Base-by-base conservation (phyloP, 2,888 invertebrate genomes). In the Andrena bicolor region DNA sequence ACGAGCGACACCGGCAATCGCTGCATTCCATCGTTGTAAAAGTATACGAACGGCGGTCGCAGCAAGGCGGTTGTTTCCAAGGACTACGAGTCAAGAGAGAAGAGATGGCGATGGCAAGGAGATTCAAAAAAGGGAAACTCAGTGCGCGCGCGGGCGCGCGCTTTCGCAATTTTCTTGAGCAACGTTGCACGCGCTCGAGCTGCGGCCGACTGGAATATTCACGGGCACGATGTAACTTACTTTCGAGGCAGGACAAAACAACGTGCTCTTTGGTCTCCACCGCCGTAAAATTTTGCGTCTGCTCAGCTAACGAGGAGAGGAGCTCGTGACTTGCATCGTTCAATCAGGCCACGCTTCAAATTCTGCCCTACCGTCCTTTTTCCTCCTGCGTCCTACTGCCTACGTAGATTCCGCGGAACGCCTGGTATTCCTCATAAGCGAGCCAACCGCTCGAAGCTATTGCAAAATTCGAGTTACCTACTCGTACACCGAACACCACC, bases 1-100 rank as follows among this genome's bases (percentile, higher is more conserved):
- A 72, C 65, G 35, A 66, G 28, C 82, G 78, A 69, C 72, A 76
- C 81, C 76, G 49, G 78, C 82, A 78, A 81, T 83, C 84, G 84
- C 82, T 87, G 86, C 89, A 90, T 90, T 90, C 90, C 88, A 86
- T 84, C 83, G 81, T 82, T 80, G 85, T 90, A 90, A 90, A 90
- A 89, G 88, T 90, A 84, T 80, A 61, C 58, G 53, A 20, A 20
- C 53, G 60, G 10, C 63, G 63, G 4, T 41, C 56, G 56, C 28
- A 56, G 56, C 53, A 26, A 26, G 56, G 56, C 23, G 56, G 56
- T 23, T 13, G 56, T 56, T 71, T 69, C 87, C 90, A 90, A 90
- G 90, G 89, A 86, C 90, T 88, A 86, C 90, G 81, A 84, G 90
- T 86, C 72, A 70, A 66, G 60, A 56, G 58, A 56, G 63, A 76